Evolutionary conservation across 2,888 invertebrate species (phyloP), one percentile per base, ranked within the genome.

Genomic region (Ennomos quercinarius): DNA sequence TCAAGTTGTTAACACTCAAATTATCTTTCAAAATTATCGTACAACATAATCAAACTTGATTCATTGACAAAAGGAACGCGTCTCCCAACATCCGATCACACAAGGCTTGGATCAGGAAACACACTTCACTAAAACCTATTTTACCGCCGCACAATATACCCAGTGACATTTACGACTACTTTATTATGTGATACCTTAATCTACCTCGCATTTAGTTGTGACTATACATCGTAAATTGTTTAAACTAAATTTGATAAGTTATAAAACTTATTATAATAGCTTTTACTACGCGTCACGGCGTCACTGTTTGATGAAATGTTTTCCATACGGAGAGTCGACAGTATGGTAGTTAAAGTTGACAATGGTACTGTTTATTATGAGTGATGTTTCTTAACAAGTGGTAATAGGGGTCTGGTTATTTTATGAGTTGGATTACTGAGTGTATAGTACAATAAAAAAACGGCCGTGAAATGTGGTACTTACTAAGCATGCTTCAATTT

Each of bases 81-180:
- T 58, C 62, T 38, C 54, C 42, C 46, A 13, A 54, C 43, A 55
- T 50, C 45, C 59, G 59, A 60, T 40, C 10, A 1, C 10, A 37
- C 53, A 38, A 49, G 38, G 35, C 37, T 38, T 54, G 53, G 52
- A 48, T 57, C 55, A 55, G 57, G 63, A 61, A 57, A 41, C 46
- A 10, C 34, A 27, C 3, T 27, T 6, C 52, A 50, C 46, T 66
- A 56, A 66, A 64, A 61, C 48, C 58, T 54, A 61, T 61, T 52
- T 55, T 55, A 59, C 46, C 17, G 42, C 40, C 51, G 46, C 51
- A 51, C 60, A 61, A 56, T 56, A 47, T 45, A 39, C 11, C 38
- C 10, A 11, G 37, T 60, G 65, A 67, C 58, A 12, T 69, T 69
- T 69, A 69, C 67, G 69, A 69, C 35, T 43, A 34, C 54, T 63